Evolutionary conservation across 2,113 vertebrate genomes (phyloP).

Genomic region (Ameiurus melas): DNA sequence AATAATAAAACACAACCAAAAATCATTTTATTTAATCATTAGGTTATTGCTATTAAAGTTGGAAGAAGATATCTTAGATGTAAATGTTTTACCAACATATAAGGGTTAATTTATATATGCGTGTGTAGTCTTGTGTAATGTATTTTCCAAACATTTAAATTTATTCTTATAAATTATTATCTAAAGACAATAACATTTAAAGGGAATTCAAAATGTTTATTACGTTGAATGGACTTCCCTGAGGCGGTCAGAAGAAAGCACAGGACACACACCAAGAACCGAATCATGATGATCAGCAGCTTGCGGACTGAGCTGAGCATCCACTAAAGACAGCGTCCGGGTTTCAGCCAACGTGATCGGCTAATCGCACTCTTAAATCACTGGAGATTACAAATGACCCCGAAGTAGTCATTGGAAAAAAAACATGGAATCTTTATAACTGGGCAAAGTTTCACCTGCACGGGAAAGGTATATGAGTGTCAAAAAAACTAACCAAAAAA

Average conservation of each 20-base stretch:
- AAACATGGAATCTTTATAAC: neutral
- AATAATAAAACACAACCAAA: neutral
- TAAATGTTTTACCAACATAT: neutral
- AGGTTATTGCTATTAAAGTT: neutral
- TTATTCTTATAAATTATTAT: neutral
- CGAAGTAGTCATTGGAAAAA: neutral
- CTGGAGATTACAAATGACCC: slow-evolving; percentile 3
- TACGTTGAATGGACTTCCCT: neutral
- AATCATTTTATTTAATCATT: neutral
- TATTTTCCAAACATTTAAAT: neutral
- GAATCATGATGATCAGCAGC: slow-evolving; percentile 3
- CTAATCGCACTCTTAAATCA: neutral
- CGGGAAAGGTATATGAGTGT: neutral
- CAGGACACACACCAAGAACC: neutral
- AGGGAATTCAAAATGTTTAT: neutral
- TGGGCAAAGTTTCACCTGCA: slow-evolving; percentile 2
- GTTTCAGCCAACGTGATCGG: neutral
- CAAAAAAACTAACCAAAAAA: neutral
- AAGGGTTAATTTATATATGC: neutral
- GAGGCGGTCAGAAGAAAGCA: slow-evolving; percentile 6
- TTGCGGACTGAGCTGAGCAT: neutral
- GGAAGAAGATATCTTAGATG: neutral
- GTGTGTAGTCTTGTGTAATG: neutral
- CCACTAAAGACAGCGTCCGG: neutral
- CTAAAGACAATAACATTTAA: neutral